A percentile compares a stretch with the other conserved stretches of the same genome.
Conservation (phyloP, 2,797 vertebrate genomes). For the Lutjanus argentimaculatus region DNA sequence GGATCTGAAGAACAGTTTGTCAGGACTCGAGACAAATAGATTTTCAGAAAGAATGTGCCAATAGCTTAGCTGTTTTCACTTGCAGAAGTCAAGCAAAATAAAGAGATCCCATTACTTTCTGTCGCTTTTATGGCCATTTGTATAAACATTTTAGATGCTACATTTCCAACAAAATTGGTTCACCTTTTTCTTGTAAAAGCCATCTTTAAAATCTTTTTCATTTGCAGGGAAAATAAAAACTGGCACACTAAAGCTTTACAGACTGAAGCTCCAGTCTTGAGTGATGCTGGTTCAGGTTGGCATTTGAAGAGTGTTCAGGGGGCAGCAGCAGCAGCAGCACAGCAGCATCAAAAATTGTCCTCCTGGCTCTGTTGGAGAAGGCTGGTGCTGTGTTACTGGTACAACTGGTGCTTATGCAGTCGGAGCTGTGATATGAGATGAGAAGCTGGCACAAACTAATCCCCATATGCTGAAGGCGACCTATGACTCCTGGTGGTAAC, state of each 20-base stretch:
- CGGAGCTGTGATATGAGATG: constrained; percentile 16
- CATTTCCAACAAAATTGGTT: neutral
- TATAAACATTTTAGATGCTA: neutral
- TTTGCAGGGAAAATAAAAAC: constrained; percentile 9
- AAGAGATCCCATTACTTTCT: neutral
- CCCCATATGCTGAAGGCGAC: neutral
- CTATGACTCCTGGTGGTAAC: neutral
- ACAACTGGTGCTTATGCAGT: neutral
- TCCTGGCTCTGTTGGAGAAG: neutral
- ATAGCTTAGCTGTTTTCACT: neutral
- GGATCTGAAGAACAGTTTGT: neutral
- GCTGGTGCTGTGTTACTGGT: neutral
- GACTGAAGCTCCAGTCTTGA: neutral
- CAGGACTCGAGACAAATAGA: neutral
- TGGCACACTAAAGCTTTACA: neutral
- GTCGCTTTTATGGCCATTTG: neutral
- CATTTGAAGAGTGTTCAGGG: neutral
- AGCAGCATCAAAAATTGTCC: neutral
- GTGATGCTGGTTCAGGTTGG: neutral
- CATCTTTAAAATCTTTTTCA: neutral
- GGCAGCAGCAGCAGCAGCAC: neutral
- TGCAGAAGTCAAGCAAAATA: neutral
- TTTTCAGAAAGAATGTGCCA: neutral
- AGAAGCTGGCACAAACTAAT: constrained; percentile 4
- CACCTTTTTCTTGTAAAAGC: constrained; percentile 6